phyloP scores from a whole-genome alignment of 2,113 vertebrate species.

The Sturnus vulgaris region DNA sequence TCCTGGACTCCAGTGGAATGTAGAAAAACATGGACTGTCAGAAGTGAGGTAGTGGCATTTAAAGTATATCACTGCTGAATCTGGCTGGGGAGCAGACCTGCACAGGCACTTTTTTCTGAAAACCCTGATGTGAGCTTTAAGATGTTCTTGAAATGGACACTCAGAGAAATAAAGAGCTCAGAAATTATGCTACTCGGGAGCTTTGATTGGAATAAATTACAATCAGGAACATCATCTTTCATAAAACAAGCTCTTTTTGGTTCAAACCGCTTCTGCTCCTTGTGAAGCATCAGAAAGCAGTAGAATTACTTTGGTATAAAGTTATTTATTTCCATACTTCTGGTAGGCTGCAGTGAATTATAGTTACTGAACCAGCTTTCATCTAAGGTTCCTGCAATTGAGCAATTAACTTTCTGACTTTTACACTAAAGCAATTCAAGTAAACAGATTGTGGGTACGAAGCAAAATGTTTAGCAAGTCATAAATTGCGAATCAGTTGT shows the following conservation, averaged over 20 bases:
- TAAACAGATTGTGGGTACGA: slow-evolving; percentile 66
- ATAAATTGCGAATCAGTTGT: slow-evolving; percentile 17
- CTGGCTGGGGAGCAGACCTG: not conserved
- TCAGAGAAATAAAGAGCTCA: not conserved
- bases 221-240: not conserved
- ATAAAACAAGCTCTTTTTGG: not conserved
- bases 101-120: not conserved
- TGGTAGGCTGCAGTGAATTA: slow-evolving; percentile 50
- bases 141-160: not conserved
- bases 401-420: slow-evolving; percentile 68
- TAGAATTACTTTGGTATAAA: slow-evolving; percentile 10
- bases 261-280: not conserved
- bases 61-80: not conserved
- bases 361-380: slow-evolving; percentile 57
- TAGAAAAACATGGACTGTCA: not conserved
- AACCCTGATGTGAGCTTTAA: not conserved
- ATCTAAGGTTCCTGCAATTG: slow-evolving; percentile 45
- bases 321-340: slow-evolving; percentile 36
- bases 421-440: slow-evolving; percentile 15
- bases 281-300: not conserved
- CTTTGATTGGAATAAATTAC: not conserved
- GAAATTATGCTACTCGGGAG: not conserved
- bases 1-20: not conserved
- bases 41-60: not conserved
- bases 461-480: slow-evolving; percentile 58